Conservation (phyloP, 2,888 invertebrate genomes). For the Argyresthia goedartella region DNA sequence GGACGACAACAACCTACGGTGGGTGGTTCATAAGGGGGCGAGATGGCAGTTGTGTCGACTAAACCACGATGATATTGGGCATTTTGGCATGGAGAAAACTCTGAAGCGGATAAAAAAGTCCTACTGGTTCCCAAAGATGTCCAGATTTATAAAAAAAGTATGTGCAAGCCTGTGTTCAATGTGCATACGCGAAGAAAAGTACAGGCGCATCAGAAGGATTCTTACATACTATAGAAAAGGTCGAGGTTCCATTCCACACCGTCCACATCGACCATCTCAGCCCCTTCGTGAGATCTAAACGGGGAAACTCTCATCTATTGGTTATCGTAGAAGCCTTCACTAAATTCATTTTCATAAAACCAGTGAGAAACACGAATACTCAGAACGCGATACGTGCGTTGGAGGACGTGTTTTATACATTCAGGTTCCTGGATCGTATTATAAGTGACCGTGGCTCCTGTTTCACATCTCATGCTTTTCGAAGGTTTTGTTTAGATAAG, state of each 20-base stretch:
- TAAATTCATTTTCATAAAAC: constrained; percentile 7
- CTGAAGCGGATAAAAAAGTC: neutral
- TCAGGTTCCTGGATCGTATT: too few species aligned
- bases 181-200: too few species aligned
- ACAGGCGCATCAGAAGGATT: constrained; percentile 25
- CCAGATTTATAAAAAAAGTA: too few species aligned
- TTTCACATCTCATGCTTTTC: too few species aligned
- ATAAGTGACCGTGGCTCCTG: too few species aligned
- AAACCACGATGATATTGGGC: constrained; percentile 30
- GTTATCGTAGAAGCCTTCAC: constrained; percentile 5
- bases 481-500: too few species aligned
- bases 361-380: too few species aligned
- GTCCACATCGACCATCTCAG: constrained; percentile 8
- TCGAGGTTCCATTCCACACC: constrained; percentile 7
- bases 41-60: constrained; percentile 24
- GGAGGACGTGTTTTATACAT: too few species aligned
- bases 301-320: constrained; percentile 1
- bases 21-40: too few species aligned
- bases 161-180: too few species aligned
- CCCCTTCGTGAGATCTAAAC: constrained; percentile 2
- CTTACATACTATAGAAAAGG: constrained; percentile 14
- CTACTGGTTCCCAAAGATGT: constrained; percentile 8
- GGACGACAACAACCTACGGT: too few species aligned
- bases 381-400: too few species aligned
- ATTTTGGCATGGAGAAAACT: constrained; percentile 12